Evolutionary conservation across 2,888 invertebrate genomes (phyloP), one percentile per base, ranked within the genome.

Genomic region (Theretra japonica): DNA sequence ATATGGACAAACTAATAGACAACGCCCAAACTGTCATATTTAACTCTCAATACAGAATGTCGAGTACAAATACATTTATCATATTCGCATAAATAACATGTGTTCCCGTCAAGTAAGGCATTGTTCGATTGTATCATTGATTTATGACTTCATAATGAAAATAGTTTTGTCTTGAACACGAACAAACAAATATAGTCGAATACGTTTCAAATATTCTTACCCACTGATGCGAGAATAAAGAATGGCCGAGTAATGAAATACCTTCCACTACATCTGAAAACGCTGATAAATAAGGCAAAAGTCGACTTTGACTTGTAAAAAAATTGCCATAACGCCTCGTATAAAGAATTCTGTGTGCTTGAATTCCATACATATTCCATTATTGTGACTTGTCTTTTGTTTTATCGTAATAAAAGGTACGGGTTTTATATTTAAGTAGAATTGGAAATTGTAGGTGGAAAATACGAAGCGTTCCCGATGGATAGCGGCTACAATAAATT

Each of bases 401-500:
- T 11, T 65, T 19, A 15, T 53, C 41, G 23, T 65, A 65, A 25
- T 71, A 41, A 33, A 71, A 65, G 62, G 70, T 71, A 86, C 92
- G 90, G 90, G 83, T 92, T 89, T 92, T 88, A 90, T 92, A 93
- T 93, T 94, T 91, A 92, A 94, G 92, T 90, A 96, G 96, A 96
- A 93, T 95, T 96, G 89, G 95, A 96, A 88, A 95, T 96, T 89
- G 95, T 96, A 96, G 98, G 98, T 92, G 98, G 98, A 86, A 98
- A 98, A 93, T 98, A 98, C 92, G 98, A 98, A 91, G 97, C 98
- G 76, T 96, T 97, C 83, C 97, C 97, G 69, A 96, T 96, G 92
- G 97, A 98, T 95, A 97, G 95, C 89, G 97, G 97, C 82, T 98
- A 98, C 95, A 98, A 97, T 90, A 98, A 98, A 90, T 97, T 97